Conservation (phyloP, 2,113 vertebrate genomes). For the Python bivittatus region DNA sequence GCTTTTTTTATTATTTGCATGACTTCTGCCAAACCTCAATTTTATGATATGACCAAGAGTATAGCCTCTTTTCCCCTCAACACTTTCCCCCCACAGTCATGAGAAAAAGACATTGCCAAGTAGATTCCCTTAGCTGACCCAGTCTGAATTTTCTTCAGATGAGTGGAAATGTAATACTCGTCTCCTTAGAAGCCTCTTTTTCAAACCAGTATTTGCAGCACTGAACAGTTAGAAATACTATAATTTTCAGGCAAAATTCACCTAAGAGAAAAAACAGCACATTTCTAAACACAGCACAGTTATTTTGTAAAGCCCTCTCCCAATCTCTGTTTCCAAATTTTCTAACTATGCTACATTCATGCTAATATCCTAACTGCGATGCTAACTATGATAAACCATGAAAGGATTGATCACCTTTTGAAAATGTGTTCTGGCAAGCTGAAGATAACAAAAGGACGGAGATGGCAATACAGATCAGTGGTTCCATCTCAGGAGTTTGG, state of each 20-base stretch:
- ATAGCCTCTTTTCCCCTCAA: background rate
- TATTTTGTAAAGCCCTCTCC: too few relatives aligned
- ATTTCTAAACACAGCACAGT: background rate
- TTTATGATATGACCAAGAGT: background rate
- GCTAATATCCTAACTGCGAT: background rate
- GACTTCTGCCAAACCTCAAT: background rate
- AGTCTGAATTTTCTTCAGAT: background rate
- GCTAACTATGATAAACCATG: background rate
- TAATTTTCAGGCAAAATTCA: background rate
- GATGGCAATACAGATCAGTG: constrained; percentile 8
- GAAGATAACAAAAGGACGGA: constrained; percentile 39
- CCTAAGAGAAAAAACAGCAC: background rate
- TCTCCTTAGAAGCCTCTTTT: background rate
- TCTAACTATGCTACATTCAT: background rate
- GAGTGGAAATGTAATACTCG: background rate
- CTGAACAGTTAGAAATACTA: background rate
- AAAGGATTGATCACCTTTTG: constrained; percentile 61
- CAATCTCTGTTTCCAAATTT: background rate
- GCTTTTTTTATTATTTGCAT: background rate
- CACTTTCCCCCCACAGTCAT: background rate
- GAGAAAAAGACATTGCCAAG: background rate
- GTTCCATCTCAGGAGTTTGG: constrained; percentile 30
- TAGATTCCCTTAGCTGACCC: background rate
- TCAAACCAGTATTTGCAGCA: background rate
- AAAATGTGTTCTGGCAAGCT: constrained; percentile 24